Evolutionary conservation across 2,888 invertebrate species (phyloP).

Genomic region (Atherix ibis): DNA sequence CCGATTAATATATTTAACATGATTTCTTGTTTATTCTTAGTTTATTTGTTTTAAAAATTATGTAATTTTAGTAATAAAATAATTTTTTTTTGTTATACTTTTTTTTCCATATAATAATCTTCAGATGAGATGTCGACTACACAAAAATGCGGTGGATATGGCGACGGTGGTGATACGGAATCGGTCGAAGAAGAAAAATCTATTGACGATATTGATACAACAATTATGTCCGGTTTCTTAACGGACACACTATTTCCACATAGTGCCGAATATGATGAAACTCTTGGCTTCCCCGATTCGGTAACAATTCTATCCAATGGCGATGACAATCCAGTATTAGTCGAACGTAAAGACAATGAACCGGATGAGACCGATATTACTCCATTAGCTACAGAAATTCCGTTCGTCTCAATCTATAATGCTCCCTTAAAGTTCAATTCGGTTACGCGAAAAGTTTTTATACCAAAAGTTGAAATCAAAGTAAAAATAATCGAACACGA

Average conservation of each 20-base stretch:
- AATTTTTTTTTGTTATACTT: too few relatives aligned
- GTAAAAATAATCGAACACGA: conserved; percentile 65
- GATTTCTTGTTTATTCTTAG: too few relatives aligned
- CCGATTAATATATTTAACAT: too few relatives aligned
- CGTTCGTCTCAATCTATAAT: conserved; percentile 49
- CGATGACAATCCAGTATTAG: conserved; percentile 34
- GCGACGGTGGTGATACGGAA: too few relatives aligned
- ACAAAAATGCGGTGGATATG: too few relatives aligned
- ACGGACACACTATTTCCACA: conserved; percentile 39
- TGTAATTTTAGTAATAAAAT: too few relatives aligned
- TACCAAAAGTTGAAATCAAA: conserved; percentile 60
- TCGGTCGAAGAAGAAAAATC: not conserved
- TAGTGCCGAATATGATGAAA: conserved; percentile 69
- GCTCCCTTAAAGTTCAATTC: conserved; percentile 58
- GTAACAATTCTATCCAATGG: conserved; percentile 46
- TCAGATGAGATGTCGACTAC: too few relatives aligned
- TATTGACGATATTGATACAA: conserved; percentile 21
- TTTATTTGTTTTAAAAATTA: too few relatives aligned
- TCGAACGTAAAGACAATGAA: conserved; percentile 29
- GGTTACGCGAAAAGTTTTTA: conserved; percentile 60
- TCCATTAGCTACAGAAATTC: conserved; percentile 28
- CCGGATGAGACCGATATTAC: conserved; percentile 22
- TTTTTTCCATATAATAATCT: too few relatives aligned
- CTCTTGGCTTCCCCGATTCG: conserved; percentile 59
- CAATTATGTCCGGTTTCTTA: conserved; percentile 27